Base-by-base conservation (phyloP, 2,797 vertebrate genomes). In the Discoglossus pictus region DNA sequence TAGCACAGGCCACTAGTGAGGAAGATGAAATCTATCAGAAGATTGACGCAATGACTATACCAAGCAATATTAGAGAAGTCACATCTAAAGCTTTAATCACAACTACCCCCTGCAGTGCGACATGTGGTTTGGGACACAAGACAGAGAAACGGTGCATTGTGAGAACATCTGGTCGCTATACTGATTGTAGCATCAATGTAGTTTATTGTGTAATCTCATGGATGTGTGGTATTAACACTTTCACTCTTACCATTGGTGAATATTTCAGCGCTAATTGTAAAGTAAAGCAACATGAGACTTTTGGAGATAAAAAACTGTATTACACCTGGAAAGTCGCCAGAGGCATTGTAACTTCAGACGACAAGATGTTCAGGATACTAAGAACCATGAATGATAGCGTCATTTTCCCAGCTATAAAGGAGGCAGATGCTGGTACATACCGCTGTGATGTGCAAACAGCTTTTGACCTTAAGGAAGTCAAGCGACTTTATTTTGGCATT, bases 341-440 rank as follows among this genome's bases (percentile, higher is more conserved):
- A 1, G 94, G 93, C 1, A 75, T 95, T 1, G 82, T 98, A 80
- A 94, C 83, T 56, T 89, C 88, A 0, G 87, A 92, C 0, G 82
- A 94, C 2, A 34, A 77, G 0, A 70, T 94, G 8, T 94, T 97
- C 38, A 36, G 1, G 0, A 87, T 79, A 1, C 82, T 87, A 67
- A 17, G 20, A 0, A 65, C 76, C n/a, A 68, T 78, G 0, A 0
- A 16, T 1, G 24, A 76, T 1, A 20, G 50, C 0, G 1, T 88
- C 31, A 65, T 2, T 1, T 74, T 88, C 11, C 38, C 24, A 13
- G 78, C 88, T 0, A 65, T 85, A 3, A 65, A 17, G 13, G 94
- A 96, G 73, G 68, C 82, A 1, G 77, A 96, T 0, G 89, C 93
- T 7, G 95, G 96, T 0, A 98, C 96, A 0, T 98, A 97, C 18